These are phyloP conservation scores for Benthosema pterotum DNA, from an alignment of 2,797 vertebrate genomes.

Conservation along the genomic window DNA sequence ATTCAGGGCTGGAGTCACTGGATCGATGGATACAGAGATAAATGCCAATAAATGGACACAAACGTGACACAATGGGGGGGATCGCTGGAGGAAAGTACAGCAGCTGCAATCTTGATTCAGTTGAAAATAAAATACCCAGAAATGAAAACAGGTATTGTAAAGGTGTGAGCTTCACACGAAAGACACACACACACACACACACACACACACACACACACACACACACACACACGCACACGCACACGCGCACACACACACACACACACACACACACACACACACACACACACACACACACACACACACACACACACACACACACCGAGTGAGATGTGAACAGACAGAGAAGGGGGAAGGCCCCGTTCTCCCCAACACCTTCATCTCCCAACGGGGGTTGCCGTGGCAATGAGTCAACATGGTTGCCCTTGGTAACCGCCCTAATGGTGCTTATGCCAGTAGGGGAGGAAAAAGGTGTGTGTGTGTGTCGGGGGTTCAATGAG, in stretches of 20 bases:
- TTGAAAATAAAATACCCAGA: too few relatives aligned
- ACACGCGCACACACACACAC: constrained; percentile 4
- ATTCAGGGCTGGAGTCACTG: too few relatives aligned
- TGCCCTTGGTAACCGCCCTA: constrained; percentile 34
- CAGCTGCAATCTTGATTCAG: too few relatives aligned
- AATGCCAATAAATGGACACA: too few relatives aligned
- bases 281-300: neutral
- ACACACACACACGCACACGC: neutral
- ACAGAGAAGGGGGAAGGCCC: constrained; percentile 5
- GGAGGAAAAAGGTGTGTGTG: neutral
- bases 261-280: neutral
- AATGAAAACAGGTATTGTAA: too few relatives aligned
- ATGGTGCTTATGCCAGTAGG: constrained; percentile 49
- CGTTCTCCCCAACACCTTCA: constrained; percentile 12
- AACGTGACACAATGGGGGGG: too few relatives aligned
- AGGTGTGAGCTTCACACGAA: too few relatives aligned
- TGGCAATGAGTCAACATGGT: constrained; percentile 68
- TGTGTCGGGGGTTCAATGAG: too few relatives aligned
- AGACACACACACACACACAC: neutral
- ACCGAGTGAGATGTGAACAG: constrained; percentile 4
- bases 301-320: neutral
- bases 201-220: neutral
- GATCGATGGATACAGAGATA: too few relatives aligned
- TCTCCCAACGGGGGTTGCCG: constrained; percentile 51
- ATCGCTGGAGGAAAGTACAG: too few relatives aligned